Evolutionary conservation across 2,797 vertebrate species (phyloP), one percentile per base, ranked within the genome.

Genomic region (Gobio occitaniae): DNA sequence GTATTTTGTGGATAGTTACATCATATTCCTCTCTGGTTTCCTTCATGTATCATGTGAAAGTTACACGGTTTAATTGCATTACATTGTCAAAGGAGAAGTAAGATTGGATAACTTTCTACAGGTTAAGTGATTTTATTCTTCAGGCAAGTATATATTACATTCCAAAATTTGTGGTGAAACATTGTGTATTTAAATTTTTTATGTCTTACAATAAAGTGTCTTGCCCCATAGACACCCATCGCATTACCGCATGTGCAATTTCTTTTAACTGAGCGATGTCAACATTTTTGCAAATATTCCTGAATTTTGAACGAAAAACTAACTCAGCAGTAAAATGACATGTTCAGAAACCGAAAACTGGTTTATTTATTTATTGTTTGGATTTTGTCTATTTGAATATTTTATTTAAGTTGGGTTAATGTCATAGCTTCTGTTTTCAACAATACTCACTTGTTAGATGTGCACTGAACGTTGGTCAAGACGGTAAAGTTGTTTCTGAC

Each of bases 401-500:
- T 16, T 12, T 41, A 10, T 77, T 41, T 54, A 54, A 13, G 10
- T 66, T 77, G 54, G 12, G 38, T 25, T 48, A 25, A 76, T 8
- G 29, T 4, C 19, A 83, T 66, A 68, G 41, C 17, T 41, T 36
- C 21, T 41, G 32, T 74, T 74, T 41, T 1, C 6, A 12, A 79
- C 21, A 56, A 16, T 44, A 85, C 97, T 96, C 96, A 99, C 98
- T 98, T 99, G 96, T 95, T 99, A 87, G 97, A 95, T 83, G 97
- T 92, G 92, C 97, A 97, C 29, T 99, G 98, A 86, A 99, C 94
- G 91, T 99, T 99, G 87, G 98, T 99, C 84, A 99, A 94, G 25
- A 97, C 89, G 0, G 97, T 98, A 92, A 99, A 99, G 93, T 99
- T 99, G 94, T 98, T 99, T 90, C 98, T 96, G 86, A 99, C 97